A percentile compares a stretch with the other conserved stretches of the same genome.
Evolutionary conservation across 2,113 vertebrate genomes (phyloP).

Genomic region (Phylloscopus trochiloides): DNA sequence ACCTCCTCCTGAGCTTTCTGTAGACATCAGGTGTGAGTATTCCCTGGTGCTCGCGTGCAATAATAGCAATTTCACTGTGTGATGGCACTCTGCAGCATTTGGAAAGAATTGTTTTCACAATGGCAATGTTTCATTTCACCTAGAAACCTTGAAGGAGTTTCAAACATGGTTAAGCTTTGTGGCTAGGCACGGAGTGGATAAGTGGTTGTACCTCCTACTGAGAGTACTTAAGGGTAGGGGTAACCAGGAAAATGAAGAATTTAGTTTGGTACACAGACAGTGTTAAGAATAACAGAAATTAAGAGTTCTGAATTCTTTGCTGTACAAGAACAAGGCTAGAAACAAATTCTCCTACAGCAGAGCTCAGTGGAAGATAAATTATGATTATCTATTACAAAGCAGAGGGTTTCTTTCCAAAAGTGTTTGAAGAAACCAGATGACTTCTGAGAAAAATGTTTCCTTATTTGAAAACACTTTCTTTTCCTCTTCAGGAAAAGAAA

Average conservation of each 20-base stretch:
- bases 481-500: neutral
- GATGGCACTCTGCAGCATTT: neutral
- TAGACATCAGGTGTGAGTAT: neutral
- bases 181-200: neutral
- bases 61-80: neutral
- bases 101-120: neutral
- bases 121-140: neutral
- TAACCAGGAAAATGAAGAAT: neutral
- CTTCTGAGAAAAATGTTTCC: neutral
- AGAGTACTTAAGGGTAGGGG: neutral
- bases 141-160: neutral
- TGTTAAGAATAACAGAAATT: neutral
- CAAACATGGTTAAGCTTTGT: neutral
- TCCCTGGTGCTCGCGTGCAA: neutral
- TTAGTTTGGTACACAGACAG: neutral
- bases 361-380: neutral
- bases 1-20: neutral
- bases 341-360: neutral
- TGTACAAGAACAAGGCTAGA: neutral
- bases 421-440: neutral
- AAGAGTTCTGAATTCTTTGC: neutral
- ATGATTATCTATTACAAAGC: neutral
- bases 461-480: neutral
- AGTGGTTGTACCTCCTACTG: neutral
- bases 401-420: neutral